phyloP scores from a whole-genome alignment of 2,113 vertebrate genomes.

The Zosterops borbonicus region DNA sequence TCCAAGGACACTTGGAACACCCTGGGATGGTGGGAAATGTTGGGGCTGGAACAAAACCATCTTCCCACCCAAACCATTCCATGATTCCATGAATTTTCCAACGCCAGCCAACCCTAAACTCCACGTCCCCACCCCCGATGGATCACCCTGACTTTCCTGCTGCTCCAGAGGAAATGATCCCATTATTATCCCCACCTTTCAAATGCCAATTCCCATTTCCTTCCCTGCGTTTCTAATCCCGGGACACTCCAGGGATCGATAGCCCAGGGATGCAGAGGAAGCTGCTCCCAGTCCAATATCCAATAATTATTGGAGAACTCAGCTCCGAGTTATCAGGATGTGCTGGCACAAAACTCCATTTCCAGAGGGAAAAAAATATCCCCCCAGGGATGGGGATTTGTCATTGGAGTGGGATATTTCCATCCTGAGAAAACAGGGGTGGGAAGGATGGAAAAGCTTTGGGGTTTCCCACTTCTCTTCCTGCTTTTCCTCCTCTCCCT shows the following conservation, averaged over 20 bases:
- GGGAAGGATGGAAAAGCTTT: neutral
- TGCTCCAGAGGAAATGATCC: neutral
- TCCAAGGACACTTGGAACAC: neutral
- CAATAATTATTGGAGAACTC: conserved; percentile 6
- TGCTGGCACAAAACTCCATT: neutral
- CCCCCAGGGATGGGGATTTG: neutral
- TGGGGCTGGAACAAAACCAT: neutral
- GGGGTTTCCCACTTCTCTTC: neutral
- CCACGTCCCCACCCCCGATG: neutral
- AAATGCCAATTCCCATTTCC: neutral
- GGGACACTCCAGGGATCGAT: neutral
- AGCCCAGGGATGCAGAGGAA: neutral
- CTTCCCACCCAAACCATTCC: neutral
- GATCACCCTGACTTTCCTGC: neutral
- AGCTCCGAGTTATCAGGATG: neutral
- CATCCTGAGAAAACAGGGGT: neutral
- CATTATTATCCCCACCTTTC: neutral
- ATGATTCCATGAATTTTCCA: neutral
- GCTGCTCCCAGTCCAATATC: neutral
- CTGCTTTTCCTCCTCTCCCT: neutral
- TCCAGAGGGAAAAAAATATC: neutral
- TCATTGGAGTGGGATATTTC: neutral
- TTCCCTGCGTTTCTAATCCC: neutral
- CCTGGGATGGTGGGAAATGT: neutral
- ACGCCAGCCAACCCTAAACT: neutral